Percentiles rank a stretch among this genome's conserved stretches.
phyloP scores from a whole-genome alignment of 2,113 vertebrate species.

The Catharus fuscescens region DNA sequence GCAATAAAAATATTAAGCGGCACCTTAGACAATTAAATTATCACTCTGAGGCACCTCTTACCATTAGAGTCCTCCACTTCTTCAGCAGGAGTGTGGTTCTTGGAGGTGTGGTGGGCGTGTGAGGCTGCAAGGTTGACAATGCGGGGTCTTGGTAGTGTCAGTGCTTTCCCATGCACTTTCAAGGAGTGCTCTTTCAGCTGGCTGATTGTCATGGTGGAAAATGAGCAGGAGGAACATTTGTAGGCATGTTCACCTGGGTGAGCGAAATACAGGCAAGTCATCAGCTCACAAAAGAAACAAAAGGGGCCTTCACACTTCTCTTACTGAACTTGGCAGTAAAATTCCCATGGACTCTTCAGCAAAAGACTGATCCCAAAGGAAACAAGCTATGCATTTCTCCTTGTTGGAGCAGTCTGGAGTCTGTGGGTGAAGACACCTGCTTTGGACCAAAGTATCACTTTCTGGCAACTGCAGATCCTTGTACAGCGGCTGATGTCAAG shows the following conservation, averaged over 20 bases:
- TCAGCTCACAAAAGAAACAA: conserved; percentile 73
- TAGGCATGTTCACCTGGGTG: conserved; percentile 93
- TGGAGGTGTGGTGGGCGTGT: conserved; percentile 78
- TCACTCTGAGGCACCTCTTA: conserved; percentile 68
- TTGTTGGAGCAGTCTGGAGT: not conserved
- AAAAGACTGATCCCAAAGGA: conserved; percentile 30
- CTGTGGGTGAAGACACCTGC: not conserved
- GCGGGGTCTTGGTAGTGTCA: conserved; percentile 90
- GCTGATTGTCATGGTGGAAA: conserved; percentile 96
- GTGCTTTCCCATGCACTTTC: conserved; percentile 90
- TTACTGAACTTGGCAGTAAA: conserved; percentile 37
- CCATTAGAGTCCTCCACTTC: conserved; percentile 84
- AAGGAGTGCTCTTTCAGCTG: conserved; percentile 97
- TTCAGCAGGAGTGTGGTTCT: conserved; percentile 73
- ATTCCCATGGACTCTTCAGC: conserved; percentile 28
- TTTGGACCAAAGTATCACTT: not conserved
- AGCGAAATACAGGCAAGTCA: conserved; percentile 74
- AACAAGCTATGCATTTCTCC: not conserved
- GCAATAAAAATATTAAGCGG: conserved; percentile 20
- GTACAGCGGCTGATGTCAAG: not conserved
- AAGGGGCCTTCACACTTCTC: conserved; percentile 49
- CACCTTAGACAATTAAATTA: conserved; percentile 61
- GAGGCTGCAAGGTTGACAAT: conserved; percentile 86
- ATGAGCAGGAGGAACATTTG: conserved; percentile 94
- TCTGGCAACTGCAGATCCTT: not conserved